Evolutionary conservation across 2,888 invertebrate genomes (phyloP), one percentile per base, ranked within the genome.

Genomic region (Lissocephala sabroskyi): DNA sequence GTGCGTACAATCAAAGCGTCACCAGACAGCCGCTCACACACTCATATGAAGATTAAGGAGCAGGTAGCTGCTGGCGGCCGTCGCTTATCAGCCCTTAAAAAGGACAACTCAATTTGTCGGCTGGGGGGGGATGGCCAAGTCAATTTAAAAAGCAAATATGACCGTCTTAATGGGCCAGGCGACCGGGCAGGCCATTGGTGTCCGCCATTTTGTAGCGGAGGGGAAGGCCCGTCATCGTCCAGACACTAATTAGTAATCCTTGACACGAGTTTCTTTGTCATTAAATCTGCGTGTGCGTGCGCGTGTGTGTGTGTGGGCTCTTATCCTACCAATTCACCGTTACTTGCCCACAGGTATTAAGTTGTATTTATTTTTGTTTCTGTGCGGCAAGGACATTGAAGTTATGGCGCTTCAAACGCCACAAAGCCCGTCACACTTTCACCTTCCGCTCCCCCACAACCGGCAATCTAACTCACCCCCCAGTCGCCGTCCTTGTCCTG

Each of bases 211-310:
- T n/a, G n/a, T n/a, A n/a, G n/a, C n/a, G n/a, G n/a, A n/a, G n/a
- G n/a, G n/a, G n/a, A n/a, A n/a, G n/a, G 67, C 68, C 51, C 70
- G 57, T 64, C 68, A 74, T 64, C 54, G 75, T 70, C 75, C 76
- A 75, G 68, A 66, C 66, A 73, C 76, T 73, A 73, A 73, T 73
- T 73, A 73, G 76, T 75, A 75, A 75, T 73, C 76, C 71, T 66
- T 73, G 68, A 73, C 71, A 73, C 71, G 68, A 75, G 71, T 66
- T 59, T 56, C 73, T 58, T 55, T 62, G 64, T 62, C 73, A 75
- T 73, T 73, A 73, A 68, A 68, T 68, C 23, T 23, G 7, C 3
- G 23, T 23, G 23, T 23, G 23, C 23, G 23, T 23, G 23, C 7
- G 23, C 7, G 23, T 23, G 23, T 41, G 41, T 30, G 23, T 23